A percentile compares a stretch with the other conserved stretches of the same genome.
These are phyloP conservation scores for Arothron firmamentum DNA, from an alignment of 2,113 vertebrate species.

Conservation along the genomic window DNA sequence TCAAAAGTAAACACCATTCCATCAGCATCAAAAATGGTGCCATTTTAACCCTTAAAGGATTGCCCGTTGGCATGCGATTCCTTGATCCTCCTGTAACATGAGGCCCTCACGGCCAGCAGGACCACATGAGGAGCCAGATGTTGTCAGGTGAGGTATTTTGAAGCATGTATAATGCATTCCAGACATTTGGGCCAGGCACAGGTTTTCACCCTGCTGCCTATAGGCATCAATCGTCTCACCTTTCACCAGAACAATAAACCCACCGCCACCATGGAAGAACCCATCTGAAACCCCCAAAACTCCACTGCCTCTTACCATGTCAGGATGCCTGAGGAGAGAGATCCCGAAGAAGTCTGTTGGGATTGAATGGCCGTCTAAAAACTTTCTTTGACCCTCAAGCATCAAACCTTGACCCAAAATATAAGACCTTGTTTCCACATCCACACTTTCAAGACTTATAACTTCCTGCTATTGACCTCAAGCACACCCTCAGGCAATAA, in stretches of 20 bases:
- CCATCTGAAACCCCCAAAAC: conserved; percentile 42
- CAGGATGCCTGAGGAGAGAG: conserved; percentile 21
- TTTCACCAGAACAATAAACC: conserved; percentile 78
- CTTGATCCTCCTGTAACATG: conserved; percentile 66
- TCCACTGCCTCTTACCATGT: conserved; percentile 37
- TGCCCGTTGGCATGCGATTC: conserved; percentile 58
- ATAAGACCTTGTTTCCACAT: conserved; percentile 16
- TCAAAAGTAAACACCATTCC: conserved; percentile 20
- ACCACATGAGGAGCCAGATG: conserved; percentile 68
- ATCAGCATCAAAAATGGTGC: conserved; percentile 10
- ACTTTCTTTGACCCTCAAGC: conserved; percentile 34
- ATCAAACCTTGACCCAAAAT: conserved; percentile 33
- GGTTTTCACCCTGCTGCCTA: conserved; percentile 67
- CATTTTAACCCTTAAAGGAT: conserved; percentile 24
- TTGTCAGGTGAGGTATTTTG: conserved; percentile 70
- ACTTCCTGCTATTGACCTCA: conserved; percentile 17
- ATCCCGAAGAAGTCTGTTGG: conserved; percentile 34
- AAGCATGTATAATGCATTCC: conserved; percentile 74
- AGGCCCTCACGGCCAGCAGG: conserved; percentile 53
- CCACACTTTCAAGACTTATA: conserved; percentile 12
- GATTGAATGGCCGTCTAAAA: conserved; percentile 14
- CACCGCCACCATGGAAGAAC: conserved; percentile 57
- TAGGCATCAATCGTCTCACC: conserved; percentile 75
- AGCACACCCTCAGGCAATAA: conserved; percentile 14
- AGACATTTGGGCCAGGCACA: conserved; percentile 63